Percentiles rank a stretch among this genome's conserved stretches.
Conservation (phyloP, 2,888 invertebrate species). For the Drosophila macrospina region DNA sequence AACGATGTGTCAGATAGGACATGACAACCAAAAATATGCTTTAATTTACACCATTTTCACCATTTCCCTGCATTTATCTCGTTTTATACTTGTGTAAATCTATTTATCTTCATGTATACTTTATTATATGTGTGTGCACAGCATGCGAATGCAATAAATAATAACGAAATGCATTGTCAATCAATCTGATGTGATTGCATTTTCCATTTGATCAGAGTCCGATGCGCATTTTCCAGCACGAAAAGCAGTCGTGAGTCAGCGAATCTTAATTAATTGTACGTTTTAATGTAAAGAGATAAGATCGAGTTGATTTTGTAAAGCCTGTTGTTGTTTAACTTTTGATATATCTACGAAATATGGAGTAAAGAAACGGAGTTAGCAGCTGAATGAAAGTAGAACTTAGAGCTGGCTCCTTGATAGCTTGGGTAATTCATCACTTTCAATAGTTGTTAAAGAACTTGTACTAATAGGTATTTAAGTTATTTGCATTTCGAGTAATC, state of each 20-base stretch:
- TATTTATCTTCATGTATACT: constrained; percentile 11
- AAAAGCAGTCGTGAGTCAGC: neutral
- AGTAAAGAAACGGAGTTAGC: too few species aligned
- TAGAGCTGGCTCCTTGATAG: too few species aligned
- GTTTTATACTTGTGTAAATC: neutral
- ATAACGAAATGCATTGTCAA: constrained; percentile 33
- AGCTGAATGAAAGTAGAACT: too few species aligned
- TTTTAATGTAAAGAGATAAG: too few species aligned
- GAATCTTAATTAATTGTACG: neutral
- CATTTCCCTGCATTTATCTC: constrained; percentile 16
- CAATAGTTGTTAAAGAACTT: neutral
- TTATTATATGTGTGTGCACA: constrained; percentile 21
- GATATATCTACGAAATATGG: too few species aligned
- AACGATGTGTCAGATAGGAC: neutral
- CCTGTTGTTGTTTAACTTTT: too few species aligned
- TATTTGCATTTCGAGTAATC: constrained; percentile 34
- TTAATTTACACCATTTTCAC: constrained; percentile 11
- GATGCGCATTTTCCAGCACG: neutral
- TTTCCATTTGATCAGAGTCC: constrained; percentile 5
- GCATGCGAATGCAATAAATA: constrained; percentile 35
- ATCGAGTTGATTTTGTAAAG: too few species aligned
- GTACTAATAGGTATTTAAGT: constrained; percentile 8
- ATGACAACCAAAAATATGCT: constrained; percentile 9
- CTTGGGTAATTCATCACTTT: too few species aligned
- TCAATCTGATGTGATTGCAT: constrained; percentile 29